phyloP scores from a whole-genome alignment of 2,888 invertebrate genomes.

The Chromoteleia sp. region DNA sequence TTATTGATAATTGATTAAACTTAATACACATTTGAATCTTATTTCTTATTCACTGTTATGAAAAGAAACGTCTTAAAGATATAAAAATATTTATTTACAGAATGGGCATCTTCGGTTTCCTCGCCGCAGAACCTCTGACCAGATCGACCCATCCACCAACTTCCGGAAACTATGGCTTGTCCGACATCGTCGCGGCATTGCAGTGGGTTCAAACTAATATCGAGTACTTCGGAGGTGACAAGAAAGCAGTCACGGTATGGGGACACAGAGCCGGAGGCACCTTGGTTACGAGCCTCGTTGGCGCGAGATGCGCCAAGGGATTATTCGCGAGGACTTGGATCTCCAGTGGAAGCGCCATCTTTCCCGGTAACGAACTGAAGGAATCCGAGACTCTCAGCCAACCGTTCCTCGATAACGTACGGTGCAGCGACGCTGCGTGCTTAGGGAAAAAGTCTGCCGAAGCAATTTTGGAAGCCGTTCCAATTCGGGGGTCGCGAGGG shows the following conservation, averaged over 20 bases:
- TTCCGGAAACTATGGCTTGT: constrained; percentile 94
- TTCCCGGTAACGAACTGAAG: constrained; percentile 88
- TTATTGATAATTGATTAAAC: no score
- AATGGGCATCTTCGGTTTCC: constrained; percentile 89
- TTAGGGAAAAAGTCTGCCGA: constrained; percentile 84
- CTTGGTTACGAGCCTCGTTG: constrained; percentile 90
- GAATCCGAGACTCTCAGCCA: constrained; percentile 88
- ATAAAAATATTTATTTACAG: constrained; percentile 76
- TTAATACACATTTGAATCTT: no score
- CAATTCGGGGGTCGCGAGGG: constrained; percentile 88
- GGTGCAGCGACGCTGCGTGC: constrained; percentile 86
- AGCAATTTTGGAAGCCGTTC: constrained; percentile 89
- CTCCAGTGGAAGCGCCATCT: constrained; percentile 91
- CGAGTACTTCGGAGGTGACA: constrained; percentile 93
- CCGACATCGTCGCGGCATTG: constrained; percentile 91
- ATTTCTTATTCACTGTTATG: no score
- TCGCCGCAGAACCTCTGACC: constrained; percentile 90
- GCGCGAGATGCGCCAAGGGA: constrained; percentile 86
- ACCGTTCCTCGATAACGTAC: constrained; percentile 86
- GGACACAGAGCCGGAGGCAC: constrained; percentile 95
- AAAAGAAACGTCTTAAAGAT: no score
- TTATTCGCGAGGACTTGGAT: constrained; percentile 93
- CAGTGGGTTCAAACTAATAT: constrained; percentile 94
- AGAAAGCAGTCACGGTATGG: constrained; percentile 91
- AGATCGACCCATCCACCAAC: constrained; percentile 89